Evolutionary conservation across 2,113 vertebrate species (phyloP).

Genomic region (Cephalopterus ornatus): DNA sequence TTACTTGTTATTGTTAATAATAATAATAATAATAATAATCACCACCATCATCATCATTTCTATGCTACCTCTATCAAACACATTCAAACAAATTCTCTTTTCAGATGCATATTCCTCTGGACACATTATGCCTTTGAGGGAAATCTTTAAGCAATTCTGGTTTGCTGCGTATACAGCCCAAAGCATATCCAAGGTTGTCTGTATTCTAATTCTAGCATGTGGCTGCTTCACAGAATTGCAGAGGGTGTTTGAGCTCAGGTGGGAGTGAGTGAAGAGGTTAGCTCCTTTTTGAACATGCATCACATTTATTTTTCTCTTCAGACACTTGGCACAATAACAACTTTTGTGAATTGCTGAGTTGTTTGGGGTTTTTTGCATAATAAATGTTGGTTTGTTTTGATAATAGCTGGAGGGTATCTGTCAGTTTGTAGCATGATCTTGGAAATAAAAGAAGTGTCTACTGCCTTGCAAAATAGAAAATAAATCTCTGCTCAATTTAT

Average conservation of each 20-base stretch:
- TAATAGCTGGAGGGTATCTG: not conserved
- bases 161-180: not conserved
- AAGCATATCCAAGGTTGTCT: not conserved
- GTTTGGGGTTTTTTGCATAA: not conserved
- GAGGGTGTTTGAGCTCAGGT: not conserved
- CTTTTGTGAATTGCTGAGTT: not conserved
- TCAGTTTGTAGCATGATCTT: not conserved
- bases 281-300: not conserved
- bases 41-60: not conserved
- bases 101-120: not conserved
- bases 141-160: not conserved
- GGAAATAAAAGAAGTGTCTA: not conserved
- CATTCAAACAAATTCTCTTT: not conserved
- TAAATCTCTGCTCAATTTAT: not conserved
- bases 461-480: not conserved
- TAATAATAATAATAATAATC: no score
- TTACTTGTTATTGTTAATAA: not conserved
- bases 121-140: not conserved
- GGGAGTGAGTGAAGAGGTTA: not conserved
- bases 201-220: not conserved
- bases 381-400: not conserved
- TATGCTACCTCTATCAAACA: not conserved
- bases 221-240: not conserved
- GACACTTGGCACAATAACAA: not conserved
- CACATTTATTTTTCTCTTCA: not conserved